These are phyloP conservation scores for Spodoptera exigua DNA, from an alignment of 2,888 invertebrate species.

Conservation along the genomic window DNA sequence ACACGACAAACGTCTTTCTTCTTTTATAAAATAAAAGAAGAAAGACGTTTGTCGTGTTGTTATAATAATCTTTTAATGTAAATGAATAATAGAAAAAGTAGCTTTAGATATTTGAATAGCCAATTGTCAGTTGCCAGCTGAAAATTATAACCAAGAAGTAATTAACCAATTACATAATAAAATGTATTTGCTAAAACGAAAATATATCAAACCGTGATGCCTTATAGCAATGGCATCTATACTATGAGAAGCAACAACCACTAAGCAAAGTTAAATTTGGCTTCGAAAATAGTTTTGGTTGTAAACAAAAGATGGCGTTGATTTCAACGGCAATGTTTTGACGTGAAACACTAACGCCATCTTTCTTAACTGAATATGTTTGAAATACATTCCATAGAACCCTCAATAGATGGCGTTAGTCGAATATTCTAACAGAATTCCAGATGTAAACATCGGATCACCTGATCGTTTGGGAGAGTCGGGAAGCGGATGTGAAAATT, in stretches of 20 bases:
- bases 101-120: no score
- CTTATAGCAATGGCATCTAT: constrained; percentile 19
- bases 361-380: constrained; percentile 16
- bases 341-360: not conserved
- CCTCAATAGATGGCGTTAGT: constrained; percentile 23
- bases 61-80: no score
- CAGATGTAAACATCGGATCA: constrained; percentile 30
- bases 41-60: no score
- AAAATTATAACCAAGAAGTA: no score
- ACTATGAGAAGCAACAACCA: fast-evolving
- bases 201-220: no score
- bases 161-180: no score
- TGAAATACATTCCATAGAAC: not conserved
- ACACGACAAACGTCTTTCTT: no score
- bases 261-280: no score
- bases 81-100: no score
- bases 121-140: no score
- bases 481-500: not conserved
- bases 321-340: not conserved
- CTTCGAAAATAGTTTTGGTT: not conserved
- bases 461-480: constrained; percentile 9
- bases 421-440: not conserved
- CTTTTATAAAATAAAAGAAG: no score
- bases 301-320: constrained; percentile 1
- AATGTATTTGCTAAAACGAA: no score